Conservation (phyloP, 2,113 vertebrate genomes). For the Mesocricetus auratus region DNA sequence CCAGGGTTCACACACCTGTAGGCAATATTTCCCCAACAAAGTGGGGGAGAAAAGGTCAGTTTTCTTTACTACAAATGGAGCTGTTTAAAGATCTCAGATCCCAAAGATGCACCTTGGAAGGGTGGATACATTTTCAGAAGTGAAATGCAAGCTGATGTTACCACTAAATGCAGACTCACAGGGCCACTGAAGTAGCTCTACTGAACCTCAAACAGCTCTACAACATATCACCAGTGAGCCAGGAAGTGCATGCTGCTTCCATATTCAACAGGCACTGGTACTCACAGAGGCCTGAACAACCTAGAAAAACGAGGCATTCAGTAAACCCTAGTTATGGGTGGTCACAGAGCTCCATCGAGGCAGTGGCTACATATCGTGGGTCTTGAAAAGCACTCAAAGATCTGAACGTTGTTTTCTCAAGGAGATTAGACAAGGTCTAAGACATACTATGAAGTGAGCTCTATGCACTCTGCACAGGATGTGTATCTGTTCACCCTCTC, state of each 20-base stretch:
- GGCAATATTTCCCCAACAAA: conserved; percentile 51
- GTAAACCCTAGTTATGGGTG: background rate
- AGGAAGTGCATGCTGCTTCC: background rate
- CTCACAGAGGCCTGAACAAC: background rate
- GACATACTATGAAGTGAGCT: background rate
- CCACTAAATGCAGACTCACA: background rate
- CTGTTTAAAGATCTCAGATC: conserved; percentile 39
- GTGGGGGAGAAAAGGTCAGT: background rate
- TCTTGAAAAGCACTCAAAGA: conserved; percentile 16
- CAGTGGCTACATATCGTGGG: background rate
- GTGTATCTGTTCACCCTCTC: background rate
- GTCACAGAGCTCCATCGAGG: background rate
- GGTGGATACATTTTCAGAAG: background rate
- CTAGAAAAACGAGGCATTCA: background rate
- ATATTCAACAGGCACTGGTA: background rate
- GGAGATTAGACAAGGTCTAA: background rate
- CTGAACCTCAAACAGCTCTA: background rate
- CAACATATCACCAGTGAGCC: background rate
- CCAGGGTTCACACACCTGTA: conserved; percentile 29
- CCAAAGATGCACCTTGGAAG: conserved; percentile 9
- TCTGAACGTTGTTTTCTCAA: background rate
- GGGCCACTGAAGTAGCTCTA: background rate
- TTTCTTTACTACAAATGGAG: conserved; percentile 36
- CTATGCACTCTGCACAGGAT: background rate
- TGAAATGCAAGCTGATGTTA: background rate